A percentile compares a stretch with the other conserved stretches of the same genome.
Conservation (phyloP, 2,113 vertebrate species). For the Solea senegalensis region DNA sequence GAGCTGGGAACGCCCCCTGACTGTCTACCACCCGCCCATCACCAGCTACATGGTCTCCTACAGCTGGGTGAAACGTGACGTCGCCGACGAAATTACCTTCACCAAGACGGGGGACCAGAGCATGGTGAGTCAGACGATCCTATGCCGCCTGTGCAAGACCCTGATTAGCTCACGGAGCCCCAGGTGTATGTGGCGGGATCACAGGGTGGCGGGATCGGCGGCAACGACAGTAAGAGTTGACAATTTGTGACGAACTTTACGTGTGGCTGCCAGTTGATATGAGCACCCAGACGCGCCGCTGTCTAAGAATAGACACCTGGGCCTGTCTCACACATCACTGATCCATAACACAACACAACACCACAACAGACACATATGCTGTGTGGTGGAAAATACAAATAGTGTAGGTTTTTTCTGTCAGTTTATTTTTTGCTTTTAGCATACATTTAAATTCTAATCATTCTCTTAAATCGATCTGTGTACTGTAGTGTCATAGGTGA, state of each 20-base stretch:
- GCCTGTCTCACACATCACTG: slow-evolving; percentile 35
- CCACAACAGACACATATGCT: slow-evolving; percentile 39
- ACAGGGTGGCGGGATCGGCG: slow-evolving; percentile 49
- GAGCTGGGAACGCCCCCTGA: slow-evolving; percentile 93
- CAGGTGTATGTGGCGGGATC: slow-evolving; percentile 49
- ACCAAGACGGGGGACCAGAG: slow-evolving; percentile 95
- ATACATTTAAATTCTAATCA: neutral
- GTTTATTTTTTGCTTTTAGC: neutral
- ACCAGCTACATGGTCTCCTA: slow-evolving; percentile 97
- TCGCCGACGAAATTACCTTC: slow-evolving; percentile 94
- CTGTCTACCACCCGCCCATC: slow-evolving; percentile 94
- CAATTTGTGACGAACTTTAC: slow-evolving; percentile 65
- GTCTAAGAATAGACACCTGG: slow-evolving; percentile 55
- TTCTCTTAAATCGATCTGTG: neutral
- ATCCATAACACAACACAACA: slow-evolving; percentile 18
- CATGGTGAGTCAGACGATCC: slow-evolving; percentile 82
- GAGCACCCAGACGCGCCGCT: slow-evolving; percentile 44
- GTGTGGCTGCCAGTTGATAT: slow-evolving; percentile 61
- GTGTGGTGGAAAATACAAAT: slow-evolving; percentile 43
- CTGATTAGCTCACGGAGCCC: slow-evolving; percentile 31
- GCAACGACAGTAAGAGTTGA: slow-evolving; percentile 45
- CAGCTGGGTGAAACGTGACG: slow-evolving; percentile 96
- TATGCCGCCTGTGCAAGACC: neutral
- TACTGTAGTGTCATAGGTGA: too few species aligned
- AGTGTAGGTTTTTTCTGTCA: slow-evolving; percentile 29